Base-by-base conservation (phyloP, 2,888 invertebrate genomes). In the Heliconius aoede region DNA sequence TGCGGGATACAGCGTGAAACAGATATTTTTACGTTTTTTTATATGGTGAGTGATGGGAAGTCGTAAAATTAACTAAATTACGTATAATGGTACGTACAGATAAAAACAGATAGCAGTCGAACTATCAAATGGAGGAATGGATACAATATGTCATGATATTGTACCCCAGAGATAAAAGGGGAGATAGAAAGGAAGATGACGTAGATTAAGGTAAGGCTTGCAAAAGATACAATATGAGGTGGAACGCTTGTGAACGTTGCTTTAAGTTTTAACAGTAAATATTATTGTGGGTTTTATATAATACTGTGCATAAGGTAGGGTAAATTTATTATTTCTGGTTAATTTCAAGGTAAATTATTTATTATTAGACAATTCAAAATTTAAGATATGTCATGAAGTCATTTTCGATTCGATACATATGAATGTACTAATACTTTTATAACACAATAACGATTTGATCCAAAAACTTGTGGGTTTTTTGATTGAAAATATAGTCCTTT, bases 141-240 rank as follows among this genome's bases (percentile, higher is more conserved):
- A 72, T 61, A 72, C 61, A 72, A 72, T 72, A 72, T 72, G 72
- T 72, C 72, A 72, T 61, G 60, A 72, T 61, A 61, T 69, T 69
- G 69, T 72, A 61, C 72, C 72, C 60, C 36, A 28, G 72, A 72
- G 72, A 72, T 72, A 72, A 72, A 72, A 61, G 72, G 72, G 72
- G 72, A 72, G 72, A 72, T 72, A 72, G 72, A 72, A 69, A 55
- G 24, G 55, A 69, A 69, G 69, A 69, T 69, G 72, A 72, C 36
- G 40, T 60, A 72, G 72, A 72, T 72, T 72, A 72, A 61, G 60
- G 61, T 72, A 72, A 72, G 60, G 72, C 26, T 72, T 72, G 72
- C 72, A 40, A 73, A 65, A 64, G 46, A 62, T 46, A 60, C 69
- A 55, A 69, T 32, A 30, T 69, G 30, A 55, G 51, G 30, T 30